These are phyloP conservation scores for Erinaceus europaeus DNA, from an alignment of 2,113 vertebrate species.

Conservation along the genomic window DNA sequence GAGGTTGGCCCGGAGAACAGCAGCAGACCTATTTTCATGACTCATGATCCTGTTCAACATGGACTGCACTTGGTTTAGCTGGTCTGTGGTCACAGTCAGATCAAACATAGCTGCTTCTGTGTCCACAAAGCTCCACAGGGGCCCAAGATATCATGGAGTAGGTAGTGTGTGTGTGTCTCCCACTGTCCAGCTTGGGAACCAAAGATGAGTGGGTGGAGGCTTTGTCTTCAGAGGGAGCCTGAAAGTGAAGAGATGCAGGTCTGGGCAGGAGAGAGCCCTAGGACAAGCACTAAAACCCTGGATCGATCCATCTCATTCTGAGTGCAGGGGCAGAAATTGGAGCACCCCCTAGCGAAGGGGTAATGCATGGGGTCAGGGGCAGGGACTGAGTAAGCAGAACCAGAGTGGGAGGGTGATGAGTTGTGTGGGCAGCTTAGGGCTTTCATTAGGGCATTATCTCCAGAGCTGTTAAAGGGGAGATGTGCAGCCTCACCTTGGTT, in stretches of 20 bases:
- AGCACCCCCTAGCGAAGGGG: background rate
- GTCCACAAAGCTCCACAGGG: too few relatives aligned
- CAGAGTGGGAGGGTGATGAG: conserved; percentile 53
- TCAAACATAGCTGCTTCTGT: background rate
- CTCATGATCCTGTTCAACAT: background rate
- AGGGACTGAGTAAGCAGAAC: conserved; percentile 32
- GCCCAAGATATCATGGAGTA: too few relatives aligned
- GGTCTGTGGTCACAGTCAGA: background rate
- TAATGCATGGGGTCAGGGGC: background rate
- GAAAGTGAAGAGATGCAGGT: background rate
- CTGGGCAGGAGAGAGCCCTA: too few relatives aligned
- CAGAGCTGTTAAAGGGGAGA: conserved; percentile 14
- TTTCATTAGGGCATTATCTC: conserved; percentile 66
- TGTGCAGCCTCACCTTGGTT: background rate
- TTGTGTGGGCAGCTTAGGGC: conserved; percentile 18
- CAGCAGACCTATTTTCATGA: background rate
- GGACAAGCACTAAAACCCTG: background rate
- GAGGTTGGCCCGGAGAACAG: background rate
- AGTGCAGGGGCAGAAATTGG: background rate
- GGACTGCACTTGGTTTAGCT: background rate
- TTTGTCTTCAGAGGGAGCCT: background rate
- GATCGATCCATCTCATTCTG: background rate
- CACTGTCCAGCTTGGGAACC: too few relatives aligned
- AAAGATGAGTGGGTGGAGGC: background rate
- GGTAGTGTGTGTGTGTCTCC: too few relatives aligned